Evolutionary conservation across 2,888 invertebrate species (phyloP), one percentile per base, ranked within the genome.

Genomic region (Lydus trimaculatus): DNA sequence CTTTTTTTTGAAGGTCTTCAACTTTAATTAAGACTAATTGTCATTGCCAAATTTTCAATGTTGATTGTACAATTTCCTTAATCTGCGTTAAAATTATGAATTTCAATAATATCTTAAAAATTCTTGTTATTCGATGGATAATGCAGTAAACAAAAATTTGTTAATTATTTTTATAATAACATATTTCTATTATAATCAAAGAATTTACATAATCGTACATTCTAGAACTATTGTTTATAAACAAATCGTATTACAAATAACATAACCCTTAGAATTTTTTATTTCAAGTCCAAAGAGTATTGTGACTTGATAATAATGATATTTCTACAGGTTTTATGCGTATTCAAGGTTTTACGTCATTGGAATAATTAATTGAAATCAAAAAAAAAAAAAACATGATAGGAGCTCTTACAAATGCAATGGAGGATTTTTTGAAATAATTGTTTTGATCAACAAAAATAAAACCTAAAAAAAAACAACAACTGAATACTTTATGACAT

Each of bases 321-420:
- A 56, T 59, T 69, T 60, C 58, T 69, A 63, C 69, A 62, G 52
- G 62, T 65, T 65, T 56, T 56, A 6, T 58, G 69, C 65, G 48
- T 67, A 58, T 61, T 65, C 71, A 67, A 71, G 71, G 67, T 58
- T 63, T 61, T 67, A 61, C 71, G 71, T 71, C 71, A 68, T 61
- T 52, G 33, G 68, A 67, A 68, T 71, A 71, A 65, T 71, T 71
- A 71, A 71, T 68, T 67, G 58, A 65, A 65, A 48, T 58, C 56
- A 23, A 66, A 28, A 70, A 70, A 67, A 58, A 17, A 52, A 52
- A 67, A 58, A 17, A 52, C 23, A 13, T 11, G 20, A n/a, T 15
- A 56, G 56, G 70, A 71, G 63, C 36, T 68, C 71, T 63, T 71
- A 71, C 64, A 64, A 68, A 60, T 60, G 65, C 61, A 70, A 64